These are phyloP conservation scores for Alouatta palliata DNA, from an alignment of 2,113 vertebrate genomes.

Conservation along the genomic window DNA sequence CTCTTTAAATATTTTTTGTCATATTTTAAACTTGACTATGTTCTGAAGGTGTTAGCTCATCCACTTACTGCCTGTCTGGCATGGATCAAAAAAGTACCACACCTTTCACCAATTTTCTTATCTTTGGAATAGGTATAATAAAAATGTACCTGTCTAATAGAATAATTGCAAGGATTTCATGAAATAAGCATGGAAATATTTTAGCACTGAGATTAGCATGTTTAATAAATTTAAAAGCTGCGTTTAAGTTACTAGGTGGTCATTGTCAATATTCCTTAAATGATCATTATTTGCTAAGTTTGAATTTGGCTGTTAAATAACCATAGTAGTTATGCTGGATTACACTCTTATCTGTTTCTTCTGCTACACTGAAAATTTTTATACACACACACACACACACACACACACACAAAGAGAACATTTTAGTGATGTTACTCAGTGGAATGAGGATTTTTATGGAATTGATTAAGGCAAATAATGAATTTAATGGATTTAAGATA, in stretches of 20 bases:
- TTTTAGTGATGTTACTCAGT: background rate
- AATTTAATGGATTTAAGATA: background rate
- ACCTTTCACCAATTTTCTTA: background rate
- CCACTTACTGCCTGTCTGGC: background rate
- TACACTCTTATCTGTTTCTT: background rate
- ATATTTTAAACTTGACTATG: background rate
- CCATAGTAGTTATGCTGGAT: background rate
- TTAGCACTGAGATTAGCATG: background rate
- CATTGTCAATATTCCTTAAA: background rate
- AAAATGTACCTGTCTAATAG: background rate
- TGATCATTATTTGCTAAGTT: background rate
- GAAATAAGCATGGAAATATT: background rate
- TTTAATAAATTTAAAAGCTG: background rate
- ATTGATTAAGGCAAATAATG: background rate
- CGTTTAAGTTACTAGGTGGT: background rate
- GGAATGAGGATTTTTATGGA: background rate
- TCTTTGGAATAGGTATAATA: background rate
- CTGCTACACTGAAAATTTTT: background rate
- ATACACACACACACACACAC: too few relatives aligned
- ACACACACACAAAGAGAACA: background rate
- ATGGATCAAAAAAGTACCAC: background rate
- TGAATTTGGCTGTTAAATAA: slow-evolving; percentile 35
- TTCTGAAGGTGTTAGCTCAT: background rate
- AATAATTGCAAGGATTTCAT: background rate
- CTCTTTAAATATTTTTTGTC: background rate